Conservation (phyloP, 1,140 invertebrate genomes). For the Amyelois transitella region DNA sequence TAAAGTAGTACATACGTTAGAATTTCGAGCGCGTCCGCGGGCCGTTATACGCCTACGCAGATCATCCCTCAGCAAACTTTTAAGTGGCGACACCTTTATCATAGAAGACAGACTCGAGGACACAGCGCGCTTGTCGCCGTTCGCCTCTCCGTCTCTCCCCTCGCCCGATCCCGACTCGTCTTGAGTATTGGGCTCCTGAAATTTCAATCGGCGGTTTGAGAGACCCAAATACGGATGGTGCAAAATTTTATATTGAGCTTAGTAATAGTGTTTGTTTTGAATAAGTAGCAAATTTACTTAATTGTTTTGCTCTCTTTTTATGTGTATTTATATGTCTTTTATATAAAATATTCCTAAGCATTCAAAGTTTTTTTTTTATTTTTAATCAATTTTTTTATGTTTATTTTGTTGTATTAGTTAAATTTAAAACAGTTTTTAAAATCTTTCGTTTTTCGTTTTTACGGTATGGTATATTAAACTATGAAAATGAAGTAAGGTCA, state of each 20-base stretch:
- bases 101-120: slow-evolving; percentile 79
- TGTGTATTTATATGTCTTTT: too few species aligned
- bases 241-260: too few species aligned
- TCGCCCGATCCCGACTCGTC: slow-evolving; percentile 49
- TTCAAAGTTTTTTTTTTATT: too few species aligned
- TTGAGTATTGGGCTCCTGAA: slow-evolving; percentile 61
- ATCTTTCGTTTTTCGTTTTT: too few species aligned
- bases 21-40: slow-evolving; percentile 66
- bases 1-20: slow-evolving; percentile 45
- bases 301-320: too few species aligned
- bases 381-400: too few species aligned
- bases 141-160: slow-evolving; percentile 32
- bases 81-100: slow-evolving; percentile 88
- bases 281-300: too few species aligned
- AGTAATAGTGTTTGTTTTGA: background rate
- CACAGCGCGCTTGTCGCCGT: slow-evolving; percentile 73
- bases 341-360: too few species aligned
- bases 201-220: slow-evolving; percentile 6
- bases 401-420: too few species aligned
- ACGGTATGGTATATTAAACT: too few species aligned
- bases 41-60: slow-evolving; percentile 83
- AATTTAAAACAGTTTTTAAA: too few species aligned
- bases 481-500: too few species aligned
- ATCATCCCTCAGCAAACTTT: slow-evolving; percentile 87
- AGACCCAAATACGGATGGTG: background rate